Base-by-base conservation (phyloP, 1,140 invertebrate genomes). In the Cyclargus thomasi region DNA sequence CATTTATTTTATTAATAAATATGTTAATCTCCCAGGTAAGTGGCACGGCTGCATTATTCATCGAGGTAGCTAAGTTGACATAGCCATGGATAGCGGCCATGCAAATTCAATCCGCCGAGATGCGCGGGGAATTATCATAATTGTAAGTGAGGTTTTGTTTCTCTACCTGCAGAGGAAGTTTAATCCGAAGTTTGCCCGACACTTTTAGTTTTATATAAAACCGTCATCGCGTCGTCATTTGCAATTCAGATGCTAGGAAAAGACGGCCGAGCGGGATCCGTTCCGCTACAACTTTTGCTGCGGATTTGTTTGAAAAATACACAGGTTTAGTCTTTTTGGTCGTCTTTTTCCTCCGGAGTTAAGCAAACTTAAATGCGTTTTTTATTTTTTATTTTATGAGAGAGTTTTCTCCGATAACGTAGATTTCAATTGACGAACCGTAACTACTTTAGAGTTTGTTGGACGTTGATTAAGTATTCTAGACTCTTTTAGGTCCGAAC, bases 1-100 rank as follows among this genome's bases (percentile, higher is more conserved):
- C 85, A 88, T 88, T 88, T 90, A 89, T 89, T 85, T 88, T 88
- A 90, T 90, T 89, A 89, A 89, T 89, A 89, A 90, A 88, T 90
- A 90, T 90, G 86, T 88, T 88, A 90, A 90, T 90, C 73, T 71
- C 63, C 68, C 72, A 85, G 84, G 85, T 90, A 88, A 88, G 87
- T 90, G 77, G 81, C 83, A 70, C 72, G 74, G 69, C 72, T 90
- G 82, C 87, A 90, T 90, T 81, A 90, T 90, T 90, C 87, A 90
- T 81, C 77, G 75, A 80, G 80, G 81, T 83, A 81, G 81, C 82
- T 76, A 77, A 77, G 85, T 89, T 89, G 85, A 90, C 87, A 87
- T 79, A 87, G 80, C 80, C 76, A 83, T 79, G 83, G 85, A 89
- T 89, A 82, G 74, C 80, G 75, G 69, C 80, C 79, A 90, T 90